These are phyloP conservation scores for Druon quercuslanigerum DNA, from an alignment of 1,140 invertebrate genomes.

Conservation along the genomic window DNA sequence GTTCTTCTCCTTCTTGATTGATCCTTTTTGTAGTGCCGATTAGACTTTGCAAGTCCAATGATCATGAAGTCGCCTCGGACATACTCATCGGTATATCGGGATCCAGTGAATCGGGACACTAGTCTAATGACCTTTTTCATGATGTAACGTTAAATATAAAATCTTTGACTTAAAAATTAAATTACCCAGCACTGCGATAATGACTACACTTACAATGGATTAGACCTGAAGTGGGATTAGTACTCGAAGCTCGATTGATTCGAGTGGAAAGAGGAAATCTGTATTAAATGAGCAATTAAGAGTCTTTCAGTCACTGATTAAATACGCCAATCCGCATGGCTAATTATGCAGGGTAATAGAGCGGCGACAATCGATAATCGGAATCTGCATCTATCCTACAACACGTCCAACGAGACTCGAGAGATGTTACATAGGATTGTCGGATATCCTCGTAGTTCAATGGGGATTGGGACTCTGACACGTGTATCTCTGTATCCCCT, in stretches of 20 bases:
- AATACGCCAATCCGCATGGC: constrained; percentile 53
- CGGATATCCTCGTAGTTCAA: constrained; percentile 40
- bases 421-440: constrained; percentile 33
- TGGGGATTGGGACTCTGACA: constrained; percentile 43
- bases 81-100: too few species aligned
- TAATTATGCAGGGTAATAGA: constrained; percentile 59
- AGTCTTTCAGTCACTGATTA: constrained; percentile 52
- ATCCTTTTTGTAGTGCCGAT: too few species aligned
- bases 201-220: neutral
- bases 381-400: constrained; percentile 51
- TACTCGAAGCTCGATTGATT: neutral
- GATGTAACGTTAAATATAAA: too few species aligned
- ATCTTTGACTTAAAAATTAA: neutral
- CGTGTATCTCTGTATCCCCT: constrained; percentile 51
- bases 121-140: too few species aligned
- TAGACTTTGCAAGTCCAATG: too few species aligned
- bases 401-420: constrained; percentile 42
- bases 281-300: neutral
- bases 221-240: neutral
- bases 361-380: constrained; percentile 54
- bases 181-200: too few species aligned
- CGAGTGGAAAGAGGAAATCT: neutral
- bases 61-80: too few species aligned
- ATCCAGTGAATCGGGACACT: too few species aligned
- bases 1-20: too few species aligned